These are phyloP conservation scores for Pseudopleuronectes americanus DNA, from an alignment of 2,797 vertebrate species.

Conservation along the genomic window DNA sequence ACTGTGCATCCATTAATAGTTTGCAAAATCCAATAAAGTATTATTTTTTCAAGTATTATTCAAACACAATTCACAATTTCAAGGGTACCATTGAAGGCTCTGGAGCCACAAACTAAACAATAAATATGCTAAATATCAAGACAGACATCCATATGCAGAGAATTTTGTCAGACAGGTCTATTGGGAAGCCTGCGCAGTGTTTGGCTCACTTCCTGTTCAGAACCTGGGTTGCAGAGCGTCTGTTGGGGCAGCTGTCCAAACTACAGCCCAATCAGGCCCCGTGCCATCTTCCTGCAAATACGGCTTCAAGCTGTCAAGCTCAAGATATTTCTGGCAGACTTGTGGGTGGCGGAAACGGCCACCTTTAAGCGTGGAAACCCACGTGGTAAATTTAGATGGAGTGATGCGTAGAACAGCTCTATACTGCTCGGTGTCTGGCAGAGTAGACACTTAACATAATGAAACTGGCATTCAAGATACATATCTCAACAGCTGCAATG, in stretches of 20 bases:
- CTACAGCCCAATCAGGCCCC: slow-evolving; percentile 71
- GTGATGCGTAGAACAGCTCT: slow-evolving; percentile 17
- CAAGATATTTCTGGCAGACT: slow-evolving; percentile 56
- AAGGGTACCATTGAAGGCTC: slow-evolving; percentile 22
- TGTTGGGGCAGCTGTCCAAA: slow-evolving; percentile 72
- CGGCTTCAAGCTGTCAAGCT: slow-evolving; percentile 67
- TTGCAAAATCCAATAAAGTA: slow-evolving; percentile 57
- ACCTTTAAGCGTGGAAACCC: slow-evolving; percentile 51
- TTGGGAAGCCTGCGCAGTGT: slow-evolving; percentile 38
- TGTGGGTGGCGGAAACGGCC: slow-evolving; percentile 32
- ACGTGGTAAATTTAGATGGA: slow-evolving; percentile 48
- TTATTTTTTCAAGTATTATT: slow-evolving; percentile 45
- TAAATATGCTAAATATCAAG: slow-evolving; percentile 57
- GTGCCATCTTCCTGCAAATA: slow-evolving; percentile 65
- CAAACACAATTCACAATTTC: slow-evolving; percentile 39
- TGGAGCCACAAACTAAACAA: slow-evolving; percentile 59
- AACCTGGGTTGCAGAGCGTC: slow-evolving; percentile 63
- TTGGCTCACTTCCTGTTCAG: slow-evolving; percentile 57
- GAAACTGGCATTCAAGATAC: slow-evolving; percentile 53
- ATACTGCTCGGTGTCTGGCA: slow-evolving; percentile 6
- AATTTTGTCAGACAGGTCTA: slow-evolving; percentile 61
- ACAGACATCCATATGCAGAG: slow-evolving; percentile 45
- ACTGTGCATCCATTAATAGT: slow-evolving; percentile 37
- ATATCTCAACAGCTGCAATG: slow-evolving; percentile 47
- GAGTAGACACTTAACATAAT: slow-evolving; percentile 49